Conservation (phyloP, 2,113 vertebrate genomes). For the Rousettus leschenaultii region DNA sequence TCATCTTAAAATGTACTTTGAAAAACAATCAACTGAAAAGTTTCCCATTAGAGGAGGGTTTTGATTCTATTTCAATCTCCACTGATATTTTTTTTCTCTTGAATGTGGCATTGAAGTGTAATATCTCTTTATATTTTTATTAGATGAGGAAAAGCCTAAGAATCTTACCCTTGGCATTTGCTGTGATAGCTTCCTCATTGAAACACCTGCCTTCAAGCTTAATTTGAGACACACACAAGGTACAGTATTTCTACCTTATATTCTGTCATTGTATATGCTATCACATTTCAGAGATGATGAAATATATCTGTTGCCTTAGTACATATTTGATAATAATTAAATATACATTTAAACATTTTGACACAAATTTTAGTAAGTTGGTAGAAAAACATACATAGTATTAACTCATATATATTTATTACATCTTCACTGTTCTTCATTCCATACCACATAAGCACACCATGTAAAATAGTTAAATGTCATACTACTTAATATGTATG, state of each 20-base stretch:
- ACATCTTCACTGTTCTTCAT: not conserved
- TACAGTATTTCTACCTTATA: constrained; percentile 18
- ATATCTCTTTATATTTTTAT: constrained; percentile 38
- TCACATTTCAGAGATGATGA: not conserved
- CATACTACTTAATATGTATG: not conserved
- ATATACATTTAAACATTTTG: not conserved
- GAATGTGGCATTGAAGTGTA: not conserved
- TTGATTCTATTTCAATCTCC: not conserved
- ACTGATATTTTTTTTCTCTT: constrained; percentile 6
- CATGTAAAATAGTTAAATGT: not conserved
- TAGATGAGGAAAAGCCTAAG: not conserved
- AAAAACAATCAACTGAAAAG: not conserved
- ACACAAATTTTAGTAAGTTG: not conserved
- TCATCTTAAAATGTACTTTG: constrained; percentile 36
- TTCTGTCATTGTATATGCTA: not conserved
- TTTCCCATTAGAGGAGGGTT: not conserved
- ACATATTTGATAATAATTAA: constrained; percentile 10
- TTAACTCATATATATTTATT: not conserved
- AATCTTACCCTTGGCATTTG: not conserved
- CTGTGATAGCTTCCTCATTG: not conserved
- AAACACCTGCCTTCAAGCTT: constrained; percentile 32
- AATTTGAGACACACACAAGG: not conserved
- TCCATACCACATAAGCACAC: not conserved
- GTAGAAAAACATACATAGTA: not conserved
- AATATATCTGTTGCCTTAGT: not conserved